Base-by-base conservation (phyloP, 2,888 invertebrate genomes). In the Eristalis intricaria region DNA sequence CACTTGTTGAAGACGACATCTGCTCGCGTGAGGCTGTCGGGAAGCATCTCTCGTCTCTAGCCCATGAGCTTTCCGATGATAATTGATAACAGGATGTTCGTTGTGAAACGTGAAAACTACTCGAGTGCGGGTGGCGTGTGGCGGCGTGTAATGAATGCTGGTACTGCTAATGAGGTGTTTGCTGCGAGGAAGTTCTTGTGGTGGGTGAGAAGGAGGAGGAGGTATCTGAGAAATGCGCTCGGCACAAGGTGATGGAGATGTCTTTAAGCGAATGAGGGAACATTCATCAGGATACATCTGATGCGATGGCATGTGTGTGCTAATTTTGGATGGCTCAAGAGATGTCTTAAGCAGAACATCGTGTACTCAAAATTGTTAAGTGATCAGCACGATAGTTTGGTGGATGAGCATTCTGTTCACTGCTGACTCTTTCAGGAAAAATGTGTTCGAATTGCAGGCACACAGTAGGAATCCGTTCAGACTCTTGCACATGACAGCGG, bases 1-100 rank as follows among this genome's bases (percentile, higher is more conserved):
- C 69, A 75, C 83, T 87, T 86, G 82, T 76, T 83, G 86, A 79
- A 60, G 60, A 35, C 64, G 60, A 35, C 64, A 43, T 50, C 26
- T 75, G 2, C 32, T 35, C 50, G 35, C 11, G 32, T 32, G n/a
- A 23, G 43, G 29, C 29, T 38, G 35, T 1, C 35, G n/a, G 43
- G 56, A 43, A 69, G 70, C 56, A 66, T 19, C 68, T 19, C 68
- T 73, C 61, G 65, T 63, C 65, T 77, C 60, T 64, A 43, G 29
- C 50, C 15, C 50, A 43, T 43, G 75, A 65, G 66, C 60, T 68
- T 80, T 58, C 65, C 58, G 60, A 83, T 76, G 79, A 76, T 79
- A 87, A 83, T 87, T 87, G 78, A 75, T 60, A 75, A 70, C 50
- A 71, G 56, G 50, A 56, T 74, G 50, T 50, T 50, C 50, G 50